Evolutionary conservation across 1,140 invertebrate species (phyloP), one percentile per base, ranked within the genome.

Genomic region (Brachionus paranguensis): DNA sequence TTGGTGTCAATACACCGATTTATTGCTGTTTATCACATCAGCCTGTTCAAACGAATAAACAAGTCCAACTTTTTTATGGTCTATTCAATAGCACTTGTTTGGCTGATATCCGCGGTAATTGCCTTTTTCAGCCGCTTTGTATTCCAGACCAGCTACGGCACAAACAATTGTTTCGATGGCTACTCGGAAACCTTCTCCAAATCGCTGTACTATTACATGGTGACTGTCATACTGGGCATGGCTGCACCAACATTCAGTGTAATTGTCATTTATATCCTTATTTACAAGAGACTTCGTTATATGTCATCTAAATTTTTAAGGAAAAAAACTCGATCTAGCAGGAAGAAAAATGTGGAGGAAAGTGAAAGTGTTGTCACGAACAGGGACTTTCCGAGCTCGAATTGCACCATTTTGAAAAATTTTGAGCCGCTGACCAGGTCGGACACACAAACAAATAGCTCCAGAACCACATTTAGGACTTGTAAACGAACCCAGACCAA

Each of bases 161-260:
- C 45, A 47, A 76, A 76, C 43, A 76, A 76, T 47, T 76, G 72
- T 50, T 76, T 76, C 33, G 72, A 76, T 47, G 72, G 72, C 10
- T 50, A 76, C 12, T 76, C 72, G 20, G 47, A 50, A 12, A 50
- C 6, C 12, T 76, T 50, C 27, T 37, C 43, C 11, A 47, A 76
- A 14, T 76, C 72, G 3, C 47, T 76, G 24, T 50, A 50, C 20
- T 50, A 76, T 29, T 76, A 76, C 47, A 50, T 76, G 43, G 72
- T 76, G 3, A 76, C 72, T 0, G 72, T 76, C 10, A 11, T 50
- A 1, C 10, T 76, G 24, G 72, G 72, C 24, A 76, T 76, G 72
- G 72, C 72, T 76, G 8, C n/a, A n/a, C 72, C 72, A 14, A 76
- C 72, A 4, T 24, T 76, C 17, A 76, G 72, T 27, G 72, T 76